These are phyloP conservation scores for Lemur catta DNA, from an alignment of 2,797 vertebrate genomes.

Conservation along the genomic window DNA sequence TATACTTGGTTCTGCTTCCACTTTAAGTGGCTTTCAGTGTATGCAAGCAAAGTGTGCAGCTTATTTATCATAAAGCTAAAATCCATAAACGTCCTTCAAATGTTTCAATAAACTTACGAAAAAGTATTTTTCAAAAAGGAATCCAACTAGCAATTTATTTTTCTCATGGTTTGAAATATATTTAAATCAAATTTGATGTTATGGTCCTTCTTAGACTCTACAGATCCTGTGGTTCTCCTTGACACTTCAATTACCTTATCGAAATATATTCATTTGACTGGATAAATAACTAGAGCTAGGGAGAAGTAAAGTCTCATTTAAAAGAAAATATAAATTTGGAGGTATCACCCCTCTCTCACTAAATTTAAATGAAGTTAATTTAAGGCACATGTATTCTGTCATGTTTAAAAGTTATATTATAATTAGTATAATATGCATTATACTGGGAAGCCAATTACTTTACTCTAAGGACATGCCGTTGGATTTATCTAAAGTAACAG, in stretches of 20 bases:
- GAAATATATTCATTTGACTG: constrained; percentile 25
- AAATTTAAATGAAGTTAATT: constrained; percentile 68
- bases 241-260: constrained; percentile 21
- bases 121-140: constrained; percentile 51
- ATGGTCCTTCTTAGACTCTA: background rate
- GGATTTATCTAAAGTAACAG: constrained; percentile 74
- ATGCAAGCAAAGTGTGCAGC: background rate
- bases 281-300: constrained; percentile 10
- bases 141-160: constrained; percentile 17
- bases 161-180: background rate
- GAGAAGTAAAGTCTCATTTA: constrained; percentile 46
- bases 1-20: background rate
- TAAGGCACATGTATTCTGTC: constrained; percentile 55
- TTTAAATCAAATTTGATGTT: constrained; percentile 43
- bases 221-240: background rate
- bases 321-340: constrained; percentile 53
- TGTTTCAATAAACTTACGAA: constrained; percentile 51
- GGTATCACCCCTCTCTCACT: background rate
- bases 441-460: constrained; percentile 58
- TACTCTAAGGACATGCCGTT: constrained; percentile 53
- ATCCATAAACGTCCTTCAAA: constrained; percentile 51
- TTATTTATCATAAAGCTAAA: constrained; percentile 64
- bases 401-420: constrained; percentile 59
- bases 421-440: constrained; percentile 65
- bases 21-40: constrained; percentile 47